Evolutionary conservation across 30 jellyfish, hydroid and myxozoan species (phyloP).

Genomic region (Aurelia aurita): DNA sequence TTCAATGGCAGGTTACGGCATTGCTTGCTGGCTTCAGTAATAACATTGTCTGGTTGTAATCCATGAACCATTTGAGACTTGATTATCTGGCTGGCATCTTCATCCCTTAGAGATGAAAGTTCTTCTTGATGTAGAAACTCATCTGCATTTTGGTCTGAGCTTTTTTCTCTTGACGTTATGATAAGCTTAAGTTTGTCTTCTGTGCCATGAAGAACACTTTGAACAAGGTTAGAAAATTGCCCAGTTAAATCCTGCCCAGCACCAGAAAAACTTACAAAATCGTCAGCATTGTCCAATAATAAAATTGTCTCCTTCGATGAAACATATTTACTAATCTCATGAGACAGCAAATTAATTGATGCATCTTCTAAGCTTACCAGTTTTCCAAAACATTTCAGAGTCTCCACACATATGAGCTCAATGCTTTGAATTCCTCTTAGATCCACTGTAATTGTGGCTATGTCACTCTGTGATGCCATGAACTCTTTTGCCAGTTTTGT

Average conservation of each 20-base stretch:
- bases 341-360: conserved; percentile 9
- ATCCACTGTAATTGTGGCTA: conserved; percentile 7
- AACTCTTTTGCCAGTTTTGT: conserved; percentile 33
- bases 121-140: conserved; percentile 44
- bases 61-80: conserved; percentile 19
- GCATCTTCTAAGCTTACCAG: conserved; percentile 55
- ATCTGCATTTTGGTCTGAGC: conserved; percentile 17
- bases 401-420: conserved; percentile 36
- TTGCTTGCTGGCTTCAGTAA: conserved; percentile 16
- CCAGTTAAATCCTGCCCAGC: conserved; percentile 26
- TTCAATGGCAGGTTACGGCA: conserved; percentile 36
- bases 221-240: conserved; percentile 24
- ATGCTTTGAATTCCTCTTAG: conserved; percentile 29
- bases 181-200: conserved; percentile 15
- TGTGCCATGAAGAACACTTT: conserved; percentile 5
- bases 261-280: conserved; percentile 42
- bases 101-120: conserved; percentile 8
- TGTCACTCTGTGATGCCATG: conserved; percentile 19
- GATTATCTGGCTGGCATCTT: conserved; percentile 35
- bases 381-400: conserved; percentile 16
- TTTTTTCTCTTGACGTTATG: conserved; percentile 37
- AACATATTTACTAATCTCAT: not conserved
- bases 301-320: not conserved
- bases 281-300: conserved; percentile 66
- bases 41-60: not conserved